Percentiles rank a stretch among this genome's conserved stretches.
Conservation (phyloP, 35 echinoderm and acorn worm genomes). For the Apostichopus californicus region DNA sequence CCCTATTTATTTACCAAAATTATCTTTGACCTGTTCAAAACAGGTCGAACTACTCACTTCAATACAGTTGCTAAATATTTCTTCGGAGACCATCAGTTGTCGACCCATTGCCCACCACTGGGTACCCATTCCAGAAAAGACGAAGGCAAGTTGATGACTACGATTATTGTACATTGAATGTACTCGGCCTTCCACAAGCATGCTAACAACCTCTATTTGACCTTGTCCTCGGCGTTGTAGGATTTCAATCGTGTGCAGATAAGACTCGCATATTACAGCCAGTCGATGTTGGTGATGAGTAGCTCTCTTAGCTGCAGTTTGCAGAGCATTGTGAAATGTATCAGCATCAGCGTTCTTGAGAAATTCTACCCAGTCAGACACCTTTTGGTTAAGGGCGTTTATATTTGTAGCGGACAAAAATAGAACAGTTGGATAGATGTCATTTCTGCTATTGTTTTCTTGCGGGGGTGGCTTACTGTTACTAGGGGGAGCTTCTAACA, state of each 20-base stretch:
- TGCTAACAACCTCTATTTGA: background rate
- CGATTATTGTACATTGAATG: background rate
- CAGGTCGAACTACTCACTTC: conserved; percentile 36
- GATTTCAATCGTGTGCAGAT: conserved; percentile 23
- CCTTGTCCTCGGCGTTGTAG: background rate
- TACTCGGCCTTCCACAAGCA: conserved; percentile 43
- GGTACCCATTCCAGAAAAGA: conserved; percentile 87
- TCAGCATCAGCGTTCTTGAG: conserved; percentile 31
- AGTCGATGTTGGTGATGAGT: conserved; percentile 60
- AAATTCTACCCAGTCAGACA: conserved; percentile 57
- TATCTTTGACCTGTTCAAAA: no score
- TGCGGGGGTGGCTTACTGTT: no score
- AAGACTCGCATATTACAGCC: conserved; percentile 33
- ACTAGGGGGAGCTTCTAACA: conserved; percentile 9
- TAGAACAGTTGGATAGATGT: background rate
- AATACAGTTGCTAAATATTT: conserved; percentile 52
- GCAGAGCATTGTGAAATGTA: conserved; percentile 32
- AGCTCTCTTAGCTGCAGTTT: conserved; percentile 59
- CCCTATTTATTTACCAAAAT: no score
- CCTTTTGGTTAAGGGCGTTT: conserved; percentile 49
- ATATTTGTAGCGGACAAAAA: conserved; percentile 66
- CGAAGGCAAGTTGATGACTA: conserved; percentile 46
- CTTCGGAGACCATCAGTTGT: conserved; percentile 53
- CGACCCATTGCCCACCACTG: conserved; percentile 89
- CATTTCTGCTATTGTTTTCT: no score